phyloP scores from a whole-genome alignment of 2,113 vertebrate genomes.

The Phrynosoma blainvillii region DNA sequence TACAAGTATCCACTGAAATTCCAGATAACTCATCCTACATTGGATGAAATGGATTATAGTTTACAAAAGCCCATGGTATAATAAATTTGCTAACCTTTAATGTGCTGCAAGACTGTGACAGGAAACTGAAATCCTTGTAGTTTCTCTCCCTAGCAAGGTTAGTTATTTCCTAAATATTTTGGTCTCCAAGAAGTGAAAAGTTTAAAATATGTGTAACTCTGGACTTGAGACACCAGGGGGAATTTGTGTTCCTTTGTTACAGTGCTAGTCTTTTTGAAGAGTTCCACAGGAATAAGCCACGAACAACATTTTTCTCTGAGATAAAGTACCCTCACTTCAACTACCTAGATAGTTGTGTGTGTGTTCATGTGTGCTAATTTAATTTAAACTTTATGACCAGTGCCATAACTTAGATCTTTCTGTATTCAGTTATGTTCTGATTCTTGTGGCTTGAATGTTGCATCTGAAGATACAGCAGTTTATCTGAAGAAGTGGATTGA shows the following conservation, averaged over 20 bases:
- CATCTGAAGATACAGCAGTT: too few species aligned
- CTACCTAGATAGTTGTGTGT: neutral
- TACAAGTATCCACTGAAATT: too few species aligned
- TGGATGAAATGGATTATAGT: too few species aligned
- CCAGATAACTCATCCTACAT: too few species aligned
- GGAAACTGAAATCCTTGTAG: neutral
- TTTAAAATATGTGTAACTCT: conserved; percentile 1
- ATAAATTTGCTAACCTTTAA: neutral
- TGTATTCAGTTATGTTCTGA: too few species aligned
- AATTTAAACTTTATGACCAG: too few species aligned
- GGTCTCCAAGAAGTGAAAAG: neutral
- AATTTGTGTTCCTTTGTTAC: neutral
- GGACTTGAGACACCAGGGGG: conserved; percentile 60
- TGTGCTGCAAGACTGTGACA: neutral
- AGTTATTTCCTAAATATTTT: neutral
- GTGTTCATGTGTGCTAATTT: too few species aligned
- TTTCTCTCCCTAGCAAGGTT: neutral
- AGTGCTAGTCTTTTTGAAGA: neutral
- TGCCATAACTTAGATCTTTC: too few species aligned
- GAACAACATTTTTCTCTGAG: neutral
- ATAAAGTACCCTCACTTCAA: neutral
- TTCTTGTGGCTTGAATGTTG: too few species aligned
- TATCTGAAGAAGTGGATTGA: too few species aligned
- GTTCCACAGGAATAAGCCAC: neutral
- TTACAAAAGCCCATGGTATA: too few species aligned